phyloP scores from a whole-genome alignment of 2,113 vertebrate genomes.

The Phrynosoma blainvillii region DNA sequence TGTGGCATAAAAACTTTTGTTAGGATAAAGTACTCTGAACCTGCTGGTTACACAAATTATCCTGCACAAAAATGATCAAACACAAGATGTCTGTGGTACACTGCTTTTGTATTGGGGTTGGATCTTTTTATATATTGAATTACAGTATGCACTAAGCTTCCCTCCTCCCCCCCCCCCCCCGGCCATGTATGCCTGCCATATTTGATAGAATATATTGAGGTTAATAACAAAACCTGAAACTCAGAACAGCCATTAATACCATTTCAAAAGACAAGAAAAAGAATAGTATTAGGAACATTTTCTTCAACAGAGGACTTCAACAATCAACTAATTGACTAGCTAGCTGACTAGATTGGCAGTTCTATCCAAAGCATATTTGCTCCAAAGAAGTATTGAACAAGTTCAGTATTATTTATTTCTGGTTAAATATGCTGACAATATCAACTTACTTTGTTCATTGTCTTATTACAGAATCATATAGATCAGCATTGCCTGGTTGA shows the following conservation, averaged over 20 bases:
- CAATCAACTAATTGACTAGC: neutral
- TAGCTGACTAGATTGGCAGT: neutral
- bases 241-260: neutral
- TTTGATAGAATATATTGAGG: neutral
- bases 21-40: neutral
- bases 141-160: neutral
- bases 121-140: neutral
- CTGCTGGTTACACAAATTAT: neutral
- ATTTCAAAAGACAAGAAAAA: neutral
- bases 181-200: neutral
- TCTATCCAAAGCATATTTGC: neutral
- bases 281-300: neutral
- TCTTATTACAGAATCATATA: neutral
- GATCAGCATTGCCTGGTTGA: neutral
- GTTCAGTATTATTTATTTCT: neutral
- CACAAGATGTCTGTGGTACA: neutral
- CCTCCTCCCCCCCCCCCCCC: neutral
- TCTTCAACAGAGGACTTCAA: neutral
- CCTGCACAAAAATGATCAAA: neutral
- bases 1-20: neutral
- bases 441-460: no score
- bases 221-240: constrained; percentile 3
- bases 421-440: neutral
- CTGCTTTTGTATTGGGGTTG: neutral
- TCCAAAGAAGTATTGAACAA: neutral